Evolutionary conservation across 2,888 invertebrate species (phyloP).

Genomic region (Ochropleura plecta): DNA sequence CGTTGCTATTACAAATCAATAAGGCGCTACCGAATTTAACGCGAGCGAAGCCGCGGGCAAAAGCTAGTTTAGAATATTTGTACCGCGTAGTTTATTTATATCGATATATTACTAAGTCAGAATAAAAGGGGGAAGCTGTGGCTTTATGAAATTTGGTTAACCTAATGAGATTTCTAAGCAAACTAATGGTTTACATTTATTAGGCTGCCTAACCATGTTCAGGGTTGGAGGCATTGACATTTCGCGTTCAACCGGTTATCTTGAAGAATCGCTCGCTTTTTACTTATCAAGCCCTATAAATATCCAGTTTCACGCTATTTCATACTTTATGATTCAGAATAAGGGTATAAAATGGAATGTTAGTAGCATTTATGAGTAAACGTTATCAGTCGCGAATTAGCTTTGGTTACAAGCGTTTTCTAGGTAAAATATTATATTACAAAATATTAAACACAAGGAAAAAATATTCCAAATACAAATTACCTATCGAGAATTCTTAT

Average conservation of each 20-base stretch:
- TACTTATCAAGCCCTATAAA: background rate
- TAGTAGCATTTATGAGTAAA: background rate
- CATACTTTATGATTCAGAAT: background rate
- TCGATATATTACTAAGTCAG: background rate
- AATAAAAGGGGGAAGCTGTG: background rate
- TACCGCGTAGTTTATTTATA: background rate
- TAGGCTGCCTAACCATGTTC: background rate
- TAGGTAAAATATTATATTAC: background rate
- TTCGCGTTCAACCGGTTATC: constrained; percentile 25
- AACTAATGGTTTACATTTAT: background rate
- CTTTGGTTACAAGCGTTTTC: background rate
- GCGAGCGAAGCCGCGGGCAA: no score
- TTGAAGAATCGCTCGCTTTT: constrained; percentile 9
- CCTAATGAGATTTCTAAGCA: background rate
- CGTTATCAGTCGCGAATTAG: constrained; percentile 19
- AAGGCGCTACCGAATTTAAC: no score
- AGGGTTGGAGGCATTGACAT: constrained; percentile 33
- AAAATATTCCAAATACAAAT: constrained; percentile 4
- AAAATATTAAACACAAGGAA: constrained; percentile 17
- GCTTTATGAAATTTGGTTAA: background rate
- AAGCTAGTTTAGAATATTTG: no score
- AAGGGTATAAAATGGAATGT: background rate
- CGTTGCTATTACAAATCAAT: no score
- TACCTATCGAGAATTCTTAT: constrained; percentile 22
- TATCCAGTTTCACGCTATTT: background rate